Base-by-base conservation (phyloP, 2,888 invertebrate species). In the Dryadula phaetusa region DNA sequence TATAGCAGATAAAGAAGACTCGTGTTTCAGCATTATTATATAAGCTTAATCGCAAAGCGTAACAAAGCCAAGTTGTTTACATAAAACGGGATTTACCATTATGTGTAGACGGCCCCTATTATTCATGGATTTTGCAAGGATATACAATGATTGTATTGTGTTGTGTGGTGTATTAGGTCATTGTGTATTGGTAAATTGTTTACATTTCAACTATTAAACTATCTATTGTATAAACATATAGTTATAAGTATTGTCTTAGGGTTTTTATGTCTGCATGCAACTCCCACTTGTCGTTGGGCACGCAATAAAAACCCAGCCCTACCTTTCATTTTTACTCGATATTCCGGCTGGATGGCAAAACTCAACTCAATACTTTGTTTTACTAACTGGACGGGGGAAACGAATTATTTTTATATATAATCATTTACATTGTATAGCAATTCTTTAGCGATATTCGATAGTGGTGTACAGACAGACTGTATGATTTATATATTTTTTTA, bases 11-110 rank as follows among this genome's bases (percentile, higher is more conserved):
- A 25, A 22, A 22, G 40, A 22, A 22, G 8, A 16, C 10, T 37
- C 8, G 37, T 56, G 14, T 40, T 37, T 28, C 16, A 28, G 16
- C 49, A 49, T 49, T 52, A 32, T 16, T 52, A 52, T 52, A 16
- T 56, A 16, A 25, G 10, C 40, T 40, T 56, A 25, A 40, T 56
- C 37, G 10, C 56, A 25, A 56, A 56, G 22, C 10, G 40, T 16
- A 40, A 40, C 25, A 16, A 40, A 25, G 56, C 40, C 14, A 40
- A 40, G 56, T 56, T 56, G 56, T 56, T 56, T 56, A 56, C 22
- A 54, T 40, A 40, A n/a, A 40, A 40, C 40, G n/a, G 52, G 22
- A 56, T 56, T 40, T 56, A 22, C 56, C 40, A 56, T 40, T 56
- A 22, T 25, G 40, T 56, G 25, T 56, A 10, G 56, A 22, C 37